Evolutionary conservation across 2,113 vertebrate species (phyloP), one percentile per base, ranked within the genome.

Genomic region (Gallinago jamesoni): DNA sequence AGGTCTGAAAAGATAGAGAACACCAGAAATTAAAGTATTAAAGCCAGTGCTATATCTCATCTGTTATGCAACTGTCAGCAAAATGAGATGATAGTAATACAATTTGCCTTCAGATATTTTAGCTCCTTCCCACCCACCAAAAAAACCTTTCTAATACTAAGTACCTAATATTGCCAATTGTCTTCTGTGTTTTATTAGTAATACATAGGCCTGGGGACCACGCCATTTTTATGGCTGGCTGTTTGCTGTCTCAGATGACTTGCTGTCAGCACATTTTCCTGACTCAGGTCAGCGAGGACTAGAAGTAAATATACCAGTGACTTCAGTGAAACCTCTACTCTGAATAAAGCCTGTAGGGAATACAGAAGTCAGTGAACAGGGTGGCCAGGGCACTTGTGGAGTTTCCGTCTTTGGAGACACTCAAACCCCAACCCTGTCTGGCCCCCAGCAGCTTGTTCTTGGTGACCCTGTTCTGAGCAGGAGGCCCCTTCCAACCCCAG

Each of bases 201-300:
- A 69, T 48, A 5, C 16, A 25, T 53, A 24, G 48, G 23, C 15
- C 28, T 45, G 50, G 43, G 27, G 9, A 48, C 20, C 30, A 8
- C 1, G 5, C 18, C 1, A 2, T 28, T 63, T 90, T 55, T 82
- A 31, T 53, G 28, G 19, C 14, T 80, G 50, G 13, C 22, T 63
- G 37, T 37, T 89, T 27, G 7, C 31, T 73, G 3, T 59, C 25
- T 62, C 43, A 57, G 48, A 73, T 45, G 9, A 53, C 33, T 69
- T 75, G 11, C 37, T 75, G 21, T 48, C 14, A 56, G 39, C 14
- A 30, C 7, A 10, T 64, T 91, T 75, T 66, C 22, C 35, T 0
- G 0, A 57, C n/a, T 68, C 41, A 80, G 27, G 9, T 17, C 2
- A 0, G 5, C 19, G 48, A 25, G 20, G 30, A 50, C 13, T 55